Percentiles rank a stretch among this genome's conserved stretches.
Evolutionary conservation across 1,140 invertebrate genomes (phyloP).

Genomic region (Galleria mellonella): DNA sequence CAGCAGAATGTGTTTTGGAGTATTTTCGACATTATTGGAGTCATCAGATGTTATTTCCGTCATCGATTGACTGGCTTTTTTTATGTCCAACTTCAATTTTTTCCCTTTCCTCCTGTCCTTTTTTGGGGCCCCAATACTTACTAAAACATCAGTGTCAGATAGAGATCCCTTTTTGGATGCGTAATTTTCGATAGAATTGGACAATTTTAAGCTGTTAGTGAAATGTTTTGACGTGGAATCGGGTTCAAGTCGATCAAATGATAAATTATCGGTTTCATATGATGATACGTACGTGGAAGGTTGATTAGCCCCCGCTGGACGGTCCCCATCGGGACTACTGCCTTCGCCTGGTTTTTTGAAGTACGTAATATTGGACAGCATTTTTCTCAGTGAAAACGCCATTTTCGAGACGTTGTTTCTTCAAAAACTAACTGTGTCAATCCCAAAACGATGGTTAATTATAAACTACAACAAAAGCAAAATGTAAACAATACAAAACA

Average conservation of each 20-base stretch:
- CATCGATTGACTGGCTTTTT: constrained; percentile 49
- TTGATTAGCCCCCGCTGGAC: background rate
- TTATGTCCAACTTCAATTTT: constrained; percentile 53
- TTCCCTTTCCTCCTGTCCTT: constrained; percentile 30
- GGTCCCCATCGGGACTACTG: constrained; percentile 8
- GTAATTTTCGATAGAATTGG: constrained; percentile 39
- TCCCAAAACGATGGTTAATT: too few species aligned
- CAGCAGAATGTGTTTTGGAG: constrained; percentile 49
- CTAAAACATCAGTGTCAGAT: constrained; percentile 51
- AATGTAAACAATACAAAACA: background rate
- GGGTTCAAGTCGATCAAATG: constrained; percentile 33
- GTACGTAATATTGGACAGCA: constrained; percentile 58
- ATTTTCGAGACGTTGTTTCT: constrained; percentile 22
- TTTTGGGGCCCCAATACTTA: constrained; percentile 11
- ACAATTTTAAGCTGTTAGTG: constrained; percentile 32
- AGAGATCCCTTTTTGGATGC: constrained; percentile 43
- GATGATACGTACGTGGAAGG: constrained; percentile 13
- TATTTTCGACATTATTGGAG: constrained; percentile 44
- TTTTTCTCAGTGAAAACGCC: constrained; percentile 59
- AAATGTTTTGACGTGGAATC: constrained; percentile 43
- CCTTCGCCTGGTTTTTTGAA: constrained; percentile 48
- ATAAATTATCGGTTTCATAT: constrained; percentile 10
- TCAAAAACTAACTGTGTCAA: background rate
- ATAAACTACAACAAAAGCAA: background rate
- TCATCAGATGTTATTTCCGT: constrained; percentile 15